Base-by-base conservation (phyloP, 2,888 invertebrate genomes). In the Pycnomerus fuliginosus region DNA sequence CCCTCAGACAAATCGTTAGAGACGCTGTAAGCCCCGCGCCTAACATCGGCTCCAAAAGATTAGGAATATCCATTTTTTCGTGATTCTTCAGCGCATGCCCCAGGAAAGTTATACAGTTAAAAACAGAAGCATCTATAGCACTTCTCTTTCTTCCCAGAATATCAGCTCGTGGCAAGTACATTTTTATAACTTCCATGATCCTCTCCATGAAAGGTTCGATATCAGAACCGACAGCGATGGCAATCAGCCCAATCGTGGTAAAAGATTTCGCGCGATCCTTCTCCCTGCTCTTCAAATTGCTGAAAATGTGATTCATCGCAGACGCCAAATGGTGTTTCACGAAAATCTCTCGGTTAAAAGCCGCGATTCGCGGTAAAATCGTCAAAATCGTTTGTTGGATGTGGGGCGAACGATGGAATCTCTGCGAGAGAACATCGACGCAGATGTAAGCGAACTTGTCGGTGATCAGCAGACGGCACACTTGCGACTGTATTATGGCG, bases 81-180 rank as follows among this genome's bases (percentile, higher is more conserved):
- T 83, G 78, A 14, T 85, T 82, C 51, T 87, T 87, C 0, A 94
- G 57, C 1, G 97, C 90, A 68, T 90, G 85, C 1, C 91, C 91
- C 3, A 99, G 72, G 53, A 97, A 78, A 16, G 94, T 93, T 13
- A 99, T 87, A 68, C 96, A 98, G 16, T 90, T 87, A 70, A 96
- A 97, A 32, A 97, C 88, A 1, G 91, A 85, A 0, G 94, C 89
- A 65, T 98, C 96, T 33, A 88, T 78, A 15, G 78, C 74, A 2
- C 78, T 71, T 50, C 85, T 80, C 61, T 47, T 47, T 2, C 47
- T 32, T 1, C 28, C 36, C 11, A 42, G 22, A 25, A 34, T 42
- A 23, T 47, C 47, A 2, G 10, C 29, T 29, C 47, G 10, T 1
- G 95, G 94, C 12, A 73, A 46, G 3, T 64, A 55, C 3, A 48